phyloP scores from a whole-genome alignment of 2,113 vertebrate species.

The Lamprologus speciosus region DNA sequence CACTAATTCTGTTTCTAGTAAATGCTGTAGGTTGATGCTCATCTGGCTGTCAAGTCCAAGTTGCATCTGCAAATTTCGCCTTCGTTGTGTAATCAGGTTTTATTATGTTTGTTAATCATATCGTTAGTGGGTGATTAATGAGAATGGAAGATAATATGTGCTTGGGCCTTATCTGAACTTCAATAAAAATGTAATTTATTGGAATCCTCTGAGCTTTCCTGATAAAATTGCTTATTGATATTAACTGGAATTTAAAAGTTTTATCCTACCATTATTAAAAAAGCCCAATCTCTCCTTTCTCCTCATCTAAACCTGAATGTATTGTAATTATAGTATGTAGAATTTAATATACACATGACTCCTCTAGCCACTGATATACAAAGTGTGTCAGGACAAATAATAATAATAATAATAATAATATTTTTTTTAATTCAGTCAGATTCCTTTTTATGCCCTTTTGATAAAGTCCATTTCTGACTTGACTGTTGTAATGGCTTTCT shows the following conservation, averaged over 20 bases:
- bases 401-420: background rate
- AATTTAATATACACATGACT: background rate
- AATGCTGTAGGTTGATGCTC: background rate
- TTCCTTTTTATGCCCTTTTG: background rate
- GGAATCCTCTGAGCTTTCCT: background rate
- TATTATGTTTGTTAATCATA: slow-evolving; percentile 2
- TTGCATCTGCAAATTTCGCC: background rate
- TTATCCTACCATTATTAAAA: background rate
- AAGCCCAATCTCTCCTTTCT: rapidly evolving
- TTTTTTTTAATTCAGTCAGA: background rate
- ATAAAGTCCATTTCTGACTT: background rate
- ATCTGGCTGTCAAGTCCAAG: background rate
- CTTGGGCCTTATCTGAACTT: background rate
- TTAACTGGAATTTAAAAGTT: background rate
- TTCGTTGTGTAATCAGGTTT: slow-evolving; percentile 6
- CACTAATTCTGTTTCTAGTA: background rate
- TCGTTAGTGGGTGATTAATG: slow-evolving; percentile 19
- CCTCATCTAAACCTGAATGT: background rate
- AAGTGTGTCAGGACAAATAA: background rate
- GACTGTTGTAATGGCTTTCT: background rate
- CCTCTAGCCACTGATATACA: background rate
- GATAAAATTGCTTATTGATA: background rate
- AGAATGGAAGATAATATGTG: background rate
- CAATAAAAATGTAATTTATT: background rate
- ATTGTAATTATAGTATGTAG: background rate